Evolutionary conservation across 2,113 vertebrate genomes (phyloP).

Genomic region (Microtus ochrogaster): DNA sequence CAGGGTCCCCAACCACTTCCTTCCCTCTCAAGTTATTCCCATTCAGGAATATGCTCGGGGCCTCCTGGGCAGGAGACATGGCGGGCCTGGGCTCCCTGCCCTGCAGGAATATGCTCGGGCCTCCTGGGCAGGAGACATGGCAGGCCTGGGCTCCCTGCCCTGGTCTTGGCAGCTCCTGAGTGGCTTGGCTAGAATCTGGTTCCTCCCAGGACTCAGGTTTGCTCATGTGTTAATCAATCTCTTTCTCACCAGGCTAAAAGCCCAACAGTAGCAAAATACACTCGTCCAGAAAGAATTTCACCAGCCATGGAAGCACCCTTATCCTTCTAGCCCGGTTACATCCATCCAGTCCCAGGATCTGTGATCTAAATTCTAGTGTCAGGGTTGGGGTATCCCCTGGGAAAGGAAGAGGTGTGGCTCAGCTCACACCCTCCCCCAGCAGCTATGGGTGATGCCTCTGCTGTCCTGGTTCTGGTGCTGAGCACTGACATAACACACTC

Average conservation of each 20-base stretch:
- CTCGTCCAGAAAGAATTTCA: constrained; percentile 32
- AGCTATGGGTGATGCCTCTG: background rate
- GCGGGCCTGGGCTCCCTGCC: background rate
- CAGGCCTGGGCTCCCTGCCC: background rate
- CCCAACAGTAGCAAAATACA: background rate
- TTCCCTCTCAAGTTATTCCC: background rate
- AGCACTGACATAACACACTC: background rate
- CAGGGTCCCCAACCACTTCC: background rate
- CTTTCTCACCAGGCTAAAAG: background rate
- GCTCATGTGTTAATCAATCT: constrained; percentile 44
- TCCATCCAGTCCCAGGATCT: background rate
- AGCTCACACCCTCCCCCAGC: background rate
- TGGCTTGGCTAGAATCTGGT: background rate
- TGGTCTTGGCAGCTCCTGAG: background rate
- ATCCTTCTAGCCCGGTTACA: background rate
- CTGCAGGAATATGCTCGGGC: background rate
- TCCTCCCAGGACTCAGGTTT: background rate
- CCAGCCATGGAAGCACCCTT: background rate
- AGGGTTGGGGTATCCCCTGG: background rate
- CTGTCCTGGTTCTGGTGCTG: background rate
- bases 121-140: background rate
- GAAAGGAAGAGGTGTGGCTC: background rate
- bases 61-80: background rate
- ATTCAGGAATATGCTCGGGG: background rate
- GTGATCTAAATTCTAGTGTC: background rate